These are phyloP conservation scores for Kuschelorhynchus macadamiae DNA, from an alignment of 2,888 invertebrate species.

Conservation along the genomic window DNA sequence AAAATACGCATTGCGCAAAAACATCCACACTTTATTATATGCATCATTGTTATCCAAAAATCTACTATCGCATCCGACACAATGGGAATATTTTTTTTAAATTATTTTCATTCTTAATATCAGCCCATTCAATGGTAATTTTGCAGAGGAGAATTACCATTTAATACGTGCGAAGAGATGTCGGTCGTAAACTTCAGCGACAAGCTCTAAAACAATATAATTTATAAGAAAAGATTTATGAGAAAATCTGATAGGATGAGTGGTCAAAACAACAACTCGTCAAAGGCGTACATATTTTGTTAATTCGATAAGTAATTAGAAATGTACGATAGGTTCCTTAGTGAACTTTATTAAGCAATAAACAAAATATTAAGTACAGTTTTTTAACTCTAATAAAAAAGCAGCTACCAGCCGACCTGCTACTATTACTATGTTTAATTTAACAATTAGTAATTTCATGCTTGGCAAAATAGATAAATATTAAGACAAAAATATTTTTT, in stretches of 20 bases:
- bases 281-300: slow-evolving; percentile 11
- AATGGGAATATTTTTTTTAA: slow-evolving; percentile 2
- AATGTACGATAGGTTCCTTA: too few relatives aligned
- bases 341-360: too few relatives aligned
- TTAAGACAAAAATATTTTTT: too few relatives aligned
- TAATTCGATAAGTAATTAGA: too few relatives aligned
- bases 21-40: neutral
- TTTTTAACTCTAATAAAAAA: too few relatives aligned
- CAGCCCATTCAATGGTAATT: slow-evolving; percentile 39
- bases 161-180: slow-evolving; percentile 30
- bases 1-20: slow-evolving; percentile 7
- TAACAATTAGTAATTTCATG: too few relatives aligned
- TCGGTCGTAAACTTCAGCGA: slow-evolving; percentile 23
- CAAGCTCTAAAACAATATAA: slow-evolving; percentile 16
- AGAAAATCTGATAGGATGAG: neutral
- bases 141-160: slow-evolving; percentile 15
- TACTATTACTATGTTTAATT: too few relatives aligned
- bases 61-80: slow-evolving; percentile 3
- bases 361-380: too few relatives aligned
- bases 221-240: slow-evolving; percentile 31
- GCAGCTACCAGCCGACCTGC: too few relatives aligned
- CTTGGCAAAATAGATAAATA: too few relatives aligned
- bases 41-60: slow-evolving; percentile 5
- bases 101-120: slow-evolving; percentile 9
- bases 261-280: neutral